Conservation (phyloP, 2,888 invertebrate genomes). For the Meghimatium bilineatum region DNA sequence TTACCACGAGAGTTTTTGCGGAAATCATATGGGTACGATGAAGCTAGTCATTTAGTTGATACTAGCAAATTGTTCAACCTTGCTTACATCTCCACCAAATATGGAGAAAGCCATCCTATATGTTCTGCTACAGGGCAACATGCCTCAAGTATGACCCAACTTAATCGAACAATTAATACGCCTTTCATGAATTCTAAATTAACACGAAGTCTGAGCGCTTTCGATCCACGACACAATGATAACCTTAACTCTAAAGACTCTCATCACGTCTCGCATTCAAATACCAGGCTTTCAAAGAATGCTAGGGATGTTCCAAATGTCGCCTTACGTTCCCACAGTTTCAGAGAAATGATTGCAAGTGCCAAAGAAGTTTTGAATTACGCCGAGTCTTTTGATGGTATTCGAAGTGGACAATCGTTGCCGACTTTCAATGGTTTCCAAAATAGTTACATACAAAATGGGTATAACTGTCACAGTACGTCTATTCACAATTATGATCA, state of each 20-base stretch:
- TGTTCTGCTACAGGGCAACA: constrained; percentile 36
- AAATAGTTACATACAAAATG: constrained; percentile 3
- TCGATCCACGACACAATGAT: constrained; percentile 46
- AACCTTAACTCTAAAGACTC: constrained; percentile 37
- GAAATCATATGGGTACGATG: constrained; percentile 38
- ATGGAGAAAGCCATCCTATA: constrained; percentile 42
- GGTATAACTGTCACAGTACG: neutral
- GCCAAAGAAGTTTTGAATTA: constrained; percentile 66
- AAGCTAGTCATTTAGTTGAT: constrained; percentile 50
- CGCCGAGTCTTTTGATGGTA: constrained; percentile 57
- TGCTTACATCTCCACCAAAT: constrained; percentile 44
- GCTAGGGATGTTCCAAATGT: constrained; percentile 64
- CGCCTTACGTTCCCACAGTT: constrained; percentile 68
- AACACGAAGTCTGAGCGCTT: constrained; percentile 6
- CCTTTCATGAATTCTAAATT: constrained; percentile 39
- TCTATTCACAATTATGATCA: constrained; percentile 9
- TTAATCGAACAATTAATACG: constrained; percentile 43
- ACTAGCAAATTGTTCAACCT: constrained; percentile 62
- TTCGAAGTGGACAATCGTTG: neutral
- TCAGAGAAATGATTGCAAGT: constrained; percentile 58
- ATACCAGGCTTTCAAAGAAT: constrained; percentile 55
- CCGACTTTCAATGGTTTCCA: constrained; percentile 25
- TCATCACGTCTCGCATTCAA: constrained; percentile 52
- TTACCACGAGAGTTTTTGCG: constrained; percentile 44
- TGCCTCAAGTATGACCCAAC: constrained; percentile 52